These are phyloP conservation scores for Odontocerum albicorne DNA, from an alignment of 2,888 invertebrate species.

Conservation along the genomic window DNA sequence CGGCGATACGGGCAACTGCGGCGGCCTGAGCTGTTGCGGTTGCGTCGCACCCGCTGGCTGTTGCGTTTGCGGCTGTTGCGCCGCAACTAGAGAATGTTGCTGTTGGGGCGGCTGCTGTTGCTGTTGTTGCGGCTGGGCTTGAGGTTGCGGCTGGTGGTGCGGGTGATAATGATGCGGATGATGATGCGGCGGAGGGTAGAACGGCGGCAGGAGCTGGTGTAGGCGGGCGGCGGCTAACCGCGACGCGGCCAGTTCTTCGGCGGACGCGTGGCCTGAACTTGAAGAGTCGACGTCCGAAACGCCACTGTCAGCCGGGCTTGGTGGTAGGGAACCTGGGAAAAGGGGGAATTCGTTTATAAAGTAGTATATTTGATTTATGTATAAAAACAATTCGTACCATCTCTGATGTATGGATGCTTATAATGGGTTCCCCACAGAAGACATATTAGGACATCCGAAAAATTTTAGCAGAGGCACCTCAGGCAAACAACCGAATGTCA, in stretches of 20 bases:
- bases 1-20: slow-evolving; percentile 6
- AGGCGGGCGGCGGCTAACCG: slow-evolving; percentile 75
- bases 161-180: slow-evolving; percentile 41
- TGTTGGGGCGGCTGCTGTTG: slow-evolving; percentile 9
- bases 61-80: slow-evolving; percentile 10
- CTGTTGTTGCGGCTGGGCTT: slow-evolving; percentile 6
- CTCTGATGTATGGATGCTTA: too few species aligned
- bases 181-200: slow-evolving; percentile 53
- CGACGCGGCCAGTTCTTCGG: slow-evolving; percentile 83
- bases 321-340: slow-evolving; percentile 85
- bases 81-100: background rate
- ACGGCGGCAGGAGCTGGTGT: slow-evolving; percentile 49
- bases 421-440: too few species aligned
- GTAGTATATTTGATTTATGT: background rate
- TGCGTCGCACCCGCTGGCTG: slow-evolving; percentile 2
- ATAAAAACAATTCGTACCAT: background rate
- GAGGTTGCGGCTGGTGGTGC: slow-evolving; percentile 44
- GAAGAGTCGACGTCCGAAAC: slow-evolving; percentile 97
- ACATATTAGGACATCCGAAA: too few species aligned
- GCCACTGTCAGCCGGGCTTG: slow-evolving; percentile 96
- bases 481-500: too few species aligned
- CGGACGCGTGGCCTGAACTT: slow-evolving; percentile 73
- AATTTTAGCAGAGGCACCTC: too few species aligned
- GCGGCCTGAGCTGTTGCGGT: slow-evolving; percentile 1
- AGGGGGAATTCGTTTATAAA: background rate